phyloP scores from a whole-genome alignment of 1,140 invertebrate genomes.

The Heliothis virescens region DNA sequence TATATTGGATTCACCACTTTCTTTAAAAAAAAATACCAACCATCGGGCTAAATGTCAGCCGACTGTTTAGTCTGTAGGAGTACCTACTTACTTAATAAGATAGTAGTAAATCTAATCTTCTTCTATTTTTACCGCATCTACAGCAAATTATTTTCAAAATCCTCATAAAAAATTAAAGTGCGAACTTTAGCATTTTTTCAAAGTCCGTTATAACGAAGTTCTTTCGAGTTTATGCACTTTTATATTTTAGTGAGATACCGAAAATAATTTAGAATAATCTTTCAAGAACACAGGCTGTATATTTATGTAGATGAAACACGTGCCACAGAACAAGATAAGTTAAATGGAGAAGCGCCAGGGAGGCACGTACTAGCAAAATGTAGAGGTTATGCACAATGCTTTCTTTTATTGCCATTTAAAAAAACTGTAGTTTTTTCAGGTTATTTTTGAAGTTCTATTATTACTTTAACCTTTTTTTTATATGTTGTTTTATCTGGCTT shows the following conservation, averaged over 20 bases:
- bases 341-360: slow-evolving; percentile 7
- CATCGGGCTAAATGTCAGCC: too few species aligned
- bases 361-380: slow-evolving; percentile 14
- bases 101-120: too few species aligned
- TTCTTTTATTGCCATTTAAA: neutral
- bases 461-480: too few species aligned
- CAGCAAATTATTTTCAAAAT: too few species aligned
- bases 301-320: slow-evolving; percentile 32
- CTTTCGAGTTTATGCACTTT: neutral
- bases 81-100: too few species aligned
- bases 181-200: neutral
- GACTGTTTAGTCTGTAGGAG: too few species aligned
- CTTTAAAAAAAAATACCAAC: too few species aligned
- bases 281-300: slow-evolving; percentile 5
- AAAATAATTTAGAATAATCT: slow-evolving; percentile 17
- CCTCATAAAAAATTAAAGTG: neutral
- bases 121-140: too few species aligned
- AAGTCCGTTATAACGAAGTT: neutral
- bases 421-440: too few species aligned
- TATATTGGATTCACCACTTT: too few species aligned
- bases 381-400: slow-evolving; percentile 12
- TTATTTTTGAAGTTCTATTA: too few species aligned
- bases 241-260: neutral
- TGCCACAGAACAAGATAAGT: slow-evolving; percentile 13
- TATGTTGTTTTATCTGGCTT: too few species aligned